Evolutionary conservation across 2,797 vertebrate species (phyloP), one percentile per base, ranked within the genome.

Genomic region (Helarctos malayanus): DNA sequence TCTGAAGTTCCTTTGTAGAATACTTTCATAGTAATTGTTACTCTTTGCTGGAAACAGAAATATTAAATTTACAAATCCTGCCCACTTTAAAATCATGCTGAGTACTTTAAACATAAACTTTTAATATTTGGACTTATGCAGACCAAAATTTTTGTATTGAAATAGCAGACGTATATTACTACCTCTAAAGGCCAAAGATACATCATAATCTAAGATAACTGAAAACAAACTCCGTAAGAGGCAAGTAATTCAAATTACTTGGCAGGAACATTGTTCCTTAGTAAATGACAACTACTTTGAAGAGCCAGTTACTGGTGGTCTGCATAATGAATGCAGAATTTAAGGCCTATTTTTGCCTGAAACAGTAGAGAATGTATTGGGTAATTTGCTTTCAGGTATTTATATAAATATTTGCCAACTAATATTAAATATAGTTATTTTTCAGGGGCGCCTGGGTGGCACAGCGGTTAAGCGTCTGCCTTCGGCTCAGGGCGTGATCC

Each of bases 311-410:
- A 3, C 18, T 75, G 25, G 10, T 49, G 10, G n/a, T 88, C 21
- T 94, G 18, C 27, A 27, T 32, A 32, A 80, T 83, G n/a, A 95
- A 80, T 38, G 11, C 27, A 71, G 21, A 83, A 14, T 61, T 52
- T 41, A 89, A 57, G 83, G 56, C 9, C 9, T 45, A 18, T 10
- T 32, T 84, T 82, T 91, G n/a, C 1, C 23, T 68, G n/a, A 85
- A 75, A 83, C 5, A 86, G 15, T 16, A 11, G 63, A 27, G 71
- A 59, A 68, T 49, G 2, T 61, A 61, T 38, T 92, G 5, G 18
- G 5, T 86, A 68, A 63, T 57, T 83, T 82, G 32, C 38, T 57
- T 95, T 79, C 81, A 65, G 63, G 95, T 90, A 85, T 83, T 65
- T 59, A 68, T 49, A 59, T 76, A 95, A 91, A 71, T 57, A 76